A percentile compares a stretch with the other conserved stretches of the same genome.
Conservation (phyloP, 2,888 invertebrate genomes). For the Acanthoscelides obtectus region DNA sequence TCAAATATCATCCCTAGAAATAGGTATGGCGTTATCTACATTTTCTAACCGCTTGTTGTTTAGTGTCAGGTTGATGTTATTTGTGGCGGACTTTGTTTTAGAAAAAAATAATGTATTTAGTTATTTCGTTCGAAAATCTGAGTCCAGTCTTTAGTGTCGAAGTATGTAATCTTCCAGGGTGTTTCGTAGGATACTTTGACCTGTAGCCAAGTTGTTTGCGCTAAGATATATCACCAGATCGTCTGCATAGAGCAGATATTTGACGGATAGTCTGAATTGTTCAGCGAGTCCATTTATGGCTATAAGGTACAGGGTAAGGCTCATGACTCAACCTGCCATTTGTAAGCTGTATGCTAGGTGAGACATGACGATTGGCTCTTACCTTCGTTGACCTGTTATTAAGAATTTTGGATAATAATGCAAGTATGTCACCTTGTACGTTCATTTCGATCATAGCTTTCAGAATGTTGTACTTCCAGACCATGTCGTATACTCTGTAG, state of each 20-base stretch:
- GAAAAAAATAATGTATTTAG: neutral
- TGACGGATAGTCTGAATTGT: neutral
- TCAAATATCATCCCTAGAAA: no score
- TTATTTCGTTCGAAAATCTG: neutral
- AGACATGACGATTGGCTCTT: neutral
- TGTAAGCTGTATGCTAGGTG: neutral
- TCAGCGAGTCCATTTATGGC: neutral
- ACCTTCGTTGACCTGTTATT: neutral
- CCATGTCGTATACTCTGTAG: conserved; percentile 2
- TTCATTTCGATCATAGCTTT: neutral
- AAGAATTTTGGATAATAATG: neutral
- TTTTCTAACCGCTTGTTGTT: neutral
- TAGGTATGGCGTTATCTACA: neutral
- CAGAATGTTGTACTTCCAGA: neutral
- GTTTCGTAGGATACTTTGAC: neutral
- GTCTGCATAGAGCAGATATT: conserved; percentile 4
- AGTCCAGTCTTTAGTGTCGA: neutral
- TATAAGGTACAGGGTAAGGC: conserved; percentile 1
- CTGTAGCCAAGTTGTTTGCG: neutral
- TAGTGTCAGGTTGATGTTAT: neutral
- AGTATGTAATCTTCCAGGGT: neutral
- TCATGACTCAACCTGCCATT: conserved; percentile 2
- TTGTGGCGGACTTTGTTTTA: neutral
- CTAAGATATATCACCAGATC: conserved; percentile 1
- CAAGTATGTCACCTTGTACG: conserved; percentile 2